Evolutionary conservation across 1,140 invertebrate species (phyloP).

Genomic region (Phocides pigmalion): DNA sequence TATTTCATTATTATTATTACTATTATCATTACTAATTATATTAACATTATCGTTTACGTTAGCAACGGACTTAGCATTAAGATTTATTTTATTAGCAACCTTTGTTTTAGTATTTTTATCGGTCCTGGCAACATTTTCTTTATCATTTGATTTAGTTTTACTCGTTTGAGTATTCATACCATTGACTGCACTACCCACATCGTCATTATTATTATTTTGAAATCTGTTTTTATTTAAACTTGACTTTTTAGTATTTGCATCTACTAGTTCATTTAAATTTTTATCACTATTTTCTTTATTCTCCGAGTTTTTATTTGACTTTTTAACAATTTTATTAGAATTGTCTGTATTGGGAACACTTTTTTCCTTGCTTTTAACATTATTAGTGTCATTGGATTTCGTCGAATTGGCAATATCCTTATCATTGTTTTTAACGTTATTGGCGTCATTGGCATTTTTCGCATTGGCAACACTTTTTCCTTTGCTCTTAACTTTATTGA

Average conservation of each 20-base stretch:
- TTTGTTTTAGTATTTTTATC: neutral
- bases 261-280: no score
- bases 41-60: no score
- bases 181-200: no score
- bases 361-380: neutral
- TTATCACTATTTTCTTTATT: no score
- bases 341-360: constrained; percentile 3
- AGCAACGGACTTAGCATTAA: no score
- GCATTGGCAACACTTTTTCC: constrained; percentile 9
- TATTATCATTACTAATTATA: no score
- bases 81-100: neutral
- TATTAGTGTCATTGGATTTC: constrained; percentile 3
- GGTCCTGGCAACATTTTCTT: constrained; percentile 1
- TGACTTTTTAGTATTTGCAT: no score
- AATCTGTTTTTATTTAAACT: no score
- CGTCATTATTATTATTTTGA: no score
- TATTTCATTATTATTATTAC: neutral
- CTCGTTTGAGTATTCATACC: no score
- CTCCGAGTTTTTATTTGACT: no score
- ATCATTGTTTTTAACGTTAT: neutral
- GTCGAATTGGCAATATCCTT: constrained; percentile 10
- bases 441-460: constrained; percentile 5
- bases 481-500: neutral
- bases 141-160: neutral
- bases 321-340: constrained; percentile 24